Conservation (phyloP, 2,113 vertebrate species). For the Regulus satrapa region DNA sequence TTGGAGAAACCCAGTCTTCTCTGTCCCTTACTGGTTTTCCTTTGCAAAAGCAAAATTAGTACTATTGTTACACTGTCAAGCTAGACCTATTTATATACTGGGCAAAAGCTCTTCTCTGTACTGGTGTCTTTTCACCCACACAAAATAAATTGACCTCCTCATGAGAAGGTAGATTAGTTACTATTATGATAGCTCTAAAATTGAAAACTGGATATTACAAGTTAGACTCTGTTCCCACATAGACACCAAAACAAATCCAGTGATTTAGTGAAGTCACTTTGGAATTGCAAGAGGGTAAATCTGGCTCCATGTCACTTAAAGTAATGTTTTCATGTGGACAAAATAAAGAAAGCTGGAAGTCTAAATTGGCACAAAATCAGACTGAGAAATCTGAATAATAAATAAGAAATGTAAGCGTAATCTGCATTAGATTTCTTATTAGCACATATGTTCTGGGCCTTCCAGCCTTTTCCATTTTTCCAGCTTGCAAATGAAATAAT, state of each 20-base stretch:
- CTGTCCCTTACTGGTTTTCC: not conserved
- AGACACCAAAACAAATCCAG: slow-evolving; percentile 15
- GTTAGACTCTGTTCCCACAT: not conserved
- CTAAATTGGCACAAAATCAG: not conserved
- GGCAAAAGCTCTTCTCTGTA: not conserved
- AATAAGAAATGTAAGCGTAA: not conserved
- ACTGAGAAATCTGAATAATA: not conserved
- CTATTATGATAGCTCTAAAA: slow-evolving; percentile 39
- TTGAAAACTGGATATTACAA: not conserved
- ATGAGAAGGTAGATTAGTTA: not conserved
- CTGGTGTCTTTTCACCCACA: not conserved
- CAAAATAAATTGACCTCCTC: slow-evolving; percentile 6
- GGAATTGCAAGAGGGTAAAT: not conserved
- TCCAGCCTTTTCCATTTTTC: too few relatives aligned
- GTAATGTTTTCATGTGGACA: not conserved
- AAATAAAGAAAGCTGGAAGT: not conserved
- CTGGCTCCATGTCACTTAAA: not conserved
- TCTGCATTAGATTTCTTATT: not conserved
- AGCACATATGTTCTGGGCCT: not conserved
- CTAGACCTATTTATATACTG: not conserved
- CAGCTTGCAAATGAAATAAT: not conserved
- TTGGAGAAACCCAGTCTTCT: not conserved
- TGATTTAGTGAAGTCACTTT: slow-evolving; percentile 20
- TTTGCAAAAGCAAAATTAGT: not conserved
- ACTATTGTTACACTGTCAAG: not conserved